These are phyloP conservation scores for Rhodeus uyekii DNA, from an alignment of 2,797 vertebrate genomes.

Conservation along the genomic window DNA sequence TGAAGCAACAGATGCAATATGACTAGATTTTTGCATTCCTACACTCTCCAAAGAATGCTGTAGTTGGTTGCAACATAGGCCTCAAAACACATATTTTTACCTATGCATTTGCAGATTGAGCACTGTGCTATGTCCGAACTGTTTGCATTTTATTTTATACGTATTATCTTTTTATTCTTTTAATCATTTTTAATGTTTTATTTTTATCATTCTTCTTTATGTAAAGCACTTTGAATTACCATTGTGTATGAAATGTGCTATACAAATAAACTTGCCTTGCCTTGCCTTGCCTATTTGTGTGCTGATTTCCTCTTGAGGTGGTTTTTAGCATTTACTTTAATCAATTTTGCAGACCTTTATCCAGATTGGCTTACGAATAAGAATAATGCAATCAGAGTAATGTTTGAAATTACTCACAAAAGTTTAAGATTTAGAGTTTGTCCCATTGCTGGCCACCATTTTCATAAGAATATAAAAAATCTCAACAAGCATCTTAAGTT, in stretches of 20 bases:
- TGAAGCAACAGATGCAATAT: neutral
- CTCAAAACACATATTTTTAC: too few species aligned
- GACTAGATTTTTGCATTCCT: neutral
- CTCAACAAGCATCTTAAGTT: neutral
- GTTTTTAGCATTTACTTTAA: neutral
- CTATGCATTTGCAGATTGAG: too few species aligned
- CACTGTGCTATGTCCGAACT: too few species aligned
- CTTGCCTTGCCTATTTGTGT: too few species aligned
- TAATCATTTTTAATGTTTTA: too few species aligned
- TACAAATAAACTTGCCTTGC: too few species aligned
- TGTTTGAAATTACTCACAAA: neutral
- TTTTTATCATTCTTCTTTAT: too few species aligned
- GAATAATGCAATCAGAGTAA: neutral
- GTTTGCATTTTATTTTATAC: too few species aligned
- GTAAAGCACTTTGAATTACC: too few species aligned
- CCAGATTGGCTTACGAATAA: neutral
- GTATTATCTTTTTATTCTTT: too few species aligned
- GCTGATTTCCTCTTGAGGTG: neutral
- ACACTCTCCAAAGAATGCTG: neutral
- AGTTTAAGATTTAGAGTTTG: neutral
- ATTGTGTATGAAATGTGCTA: too few species aligned
- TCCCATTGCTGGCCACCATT: neutral
- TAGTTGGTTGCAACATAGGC: too few species aligned
- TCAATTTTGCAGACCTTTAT: neutral
- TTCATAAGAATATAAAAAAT: slow-evolving; percentile 4